phyloP scores from a whole-genome alignment of 2,113 vertebrate species.

The Tauraco erythrolophus region DNA sequence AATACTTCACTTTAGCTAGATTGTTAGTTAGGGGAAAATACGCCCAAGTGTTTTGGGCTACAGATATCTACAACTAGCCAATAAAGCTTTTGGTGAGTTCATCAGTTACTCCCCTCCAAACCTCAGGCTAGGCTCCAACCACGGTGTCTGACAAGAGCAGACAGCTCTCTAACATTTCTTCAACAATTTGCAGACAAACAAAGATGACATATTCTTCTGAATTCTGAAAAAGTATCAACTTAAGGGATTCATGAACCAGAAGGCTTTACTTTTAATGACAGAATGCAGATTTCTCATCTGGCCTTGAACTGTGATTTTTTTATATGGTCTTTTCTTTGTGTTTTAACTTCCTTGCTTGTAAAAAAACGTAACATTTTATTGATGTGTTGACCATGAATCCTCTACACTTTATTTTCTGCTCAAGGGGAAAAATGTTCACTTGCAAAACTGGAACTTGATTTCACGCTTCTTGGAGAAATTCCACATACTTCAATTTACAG shows the following conservation, averaged over 20 bases:
- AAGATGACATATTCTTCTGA: not conserved
- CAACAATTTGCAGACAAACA: not conserved
- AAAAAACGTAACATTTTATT: not conserved
- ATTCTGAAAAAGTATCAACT: not conserved
- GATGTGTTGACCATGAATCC: slow-evolving; percentile 13
- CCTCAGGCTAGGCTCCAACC: not conserved
- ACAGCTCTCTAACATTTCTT: not conserved
- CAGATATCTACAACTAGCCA: not conserved
- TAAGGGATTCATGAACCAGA: not conserved
- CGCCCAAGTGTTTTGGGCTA: not conserved
- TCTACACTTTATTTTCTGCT: slow-evolving; percentile 20
- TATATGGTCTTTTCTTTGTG: not conserved
- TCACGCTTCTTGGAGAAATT: slow-evolving; percentile 51
- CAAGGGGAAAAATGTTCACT: slow-evolving; percentile 50
- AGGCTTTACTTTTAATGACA: not conserved
- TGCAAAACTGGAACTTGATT: slow-evolving; percentile 59
- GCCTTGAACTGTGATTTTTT: not conserved
- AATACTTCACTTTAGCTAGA: slow-evolving; percentile 9
- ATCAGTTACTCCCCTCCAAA: not conserved
- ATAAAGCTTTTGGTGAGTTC: slow-evolving; percentile 14
- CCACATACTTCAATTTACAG: slow-evolving; percentile 12
- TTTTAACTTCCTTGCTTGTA: not conserved
- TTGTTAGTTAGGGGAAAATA: not conserved
- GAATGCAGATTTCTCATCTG: not conserved
- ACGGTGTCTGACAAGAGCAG: not conserved